Evolutionary conservation across 2,113 vertebrate genomes (phyloP).

Genomic region (Catharus minimus): DNA sequence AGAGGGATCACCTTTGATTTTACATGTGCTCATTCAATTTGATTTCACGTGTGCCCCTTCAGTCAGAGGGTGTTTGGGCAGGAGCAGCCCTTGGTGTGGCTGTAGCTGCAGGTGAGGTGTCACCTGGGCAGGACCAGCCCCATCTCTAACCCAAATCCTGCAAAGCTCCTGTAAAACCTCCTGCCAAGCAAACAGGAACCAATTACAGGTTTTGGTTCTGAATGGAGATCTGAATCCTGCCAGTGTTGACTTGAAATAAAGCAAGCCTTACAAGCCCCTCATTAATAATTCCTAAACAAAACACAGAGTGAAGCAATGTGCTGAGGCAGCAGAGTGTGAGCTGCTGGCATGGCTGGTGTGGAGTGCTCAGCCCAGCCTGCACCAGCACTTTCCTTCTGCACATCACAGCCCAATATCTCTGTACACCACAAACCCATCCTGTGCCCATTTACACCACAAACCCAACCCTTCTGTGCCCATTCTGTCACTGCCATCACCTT

Average conservation of each 20-base stretch:
- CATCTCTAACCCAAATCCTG: background rate
- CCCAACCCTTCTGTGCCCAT: no score
- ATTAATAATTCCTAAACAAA: constrained; percentile 40
- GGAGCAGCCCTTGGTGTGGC: background rate
- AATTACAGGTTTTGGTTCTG: background rate
- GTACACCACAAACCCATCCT: background rate
- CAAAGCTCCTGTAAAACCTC: background rate
- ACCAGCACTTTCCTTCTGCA: background rate
- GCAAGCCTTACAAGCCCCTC: background rate
- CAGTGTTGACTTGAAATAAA: constrained; percentile 6
- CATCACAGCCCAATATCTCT: background rate
- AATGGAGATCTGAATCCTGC: background rate
- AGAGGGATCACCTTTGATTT: background rate
- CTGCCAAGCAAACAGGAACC: background rate
- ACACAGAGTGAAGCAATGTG: background rate
- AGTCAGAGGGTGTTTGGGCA: background rate
- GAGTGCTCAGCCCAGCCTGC: background rate
- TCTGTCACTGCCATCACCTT: no score
- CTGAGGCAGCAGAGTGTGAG: constrained; percentile 1
- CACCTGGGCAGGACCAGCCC: background rate
- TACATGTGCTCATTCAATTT: background rate
- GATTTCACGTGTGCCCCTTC: background rate
- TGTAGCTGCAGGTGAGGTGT: background rate
- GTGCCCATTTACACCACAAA: background rate
- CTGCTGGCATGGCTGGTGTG: background rate